Percentiles rank a stretch among this genome's conserved stretches.
phyloP scores from a whole-genome alignment of 2,888 invertebrate species.

The Dromius quadrimaculatus region DNA sequence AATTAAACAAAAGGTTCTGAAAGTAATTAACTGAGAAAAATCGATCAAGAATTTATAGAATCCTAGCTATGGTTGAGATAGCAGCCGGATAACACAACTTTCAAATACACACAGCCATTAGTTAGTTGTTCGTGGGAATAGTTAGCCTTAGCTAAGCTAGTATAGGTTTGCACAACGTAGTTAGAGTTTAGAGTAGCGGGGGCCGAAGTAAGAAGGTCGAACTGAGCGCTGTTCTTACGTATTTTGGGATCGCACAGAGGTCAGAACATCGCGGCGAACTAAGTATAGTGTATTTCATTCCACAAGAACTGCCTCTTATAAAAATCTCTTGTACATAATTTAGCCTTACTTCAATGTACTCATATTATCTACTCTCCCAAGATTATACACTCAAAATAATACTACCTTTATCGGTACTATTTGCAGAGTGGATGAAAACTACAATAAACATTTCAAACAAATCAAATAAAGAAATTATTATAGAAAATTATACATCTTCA shows the following conservation, averaged over 20 bases:
- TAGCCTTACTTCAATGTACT: neutral
- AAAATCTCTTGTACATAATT: constrained; percentile 13
- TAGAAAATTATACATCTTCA: too few relatives aligned
- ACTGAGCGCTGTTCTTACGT: constrained; percentile 20
- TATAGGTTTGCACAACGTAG: neutral
- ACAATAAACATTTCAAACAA: too few relatives aligned
- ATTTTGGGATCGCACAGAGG: constrained; percentile 27
- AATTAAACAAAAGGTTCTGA: too few relatives aligned
- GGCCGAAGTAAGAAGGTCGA: constrained; percentile 32
- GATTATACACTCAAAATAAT: neutral
- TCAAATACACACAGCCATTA: constrained; percentile 27
- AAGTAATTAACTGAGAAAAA: constrained; percentile 22
- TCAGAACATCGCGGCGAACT: constrained; percentile 4
- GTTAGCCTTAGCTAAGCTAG: neutral
- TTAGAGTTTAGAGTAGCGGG: neutral
- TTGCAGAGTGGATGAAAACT: too few relatives aligned
- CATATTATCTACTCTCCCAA: neutral
- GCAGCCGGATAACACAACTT: constrained; percentile 29
- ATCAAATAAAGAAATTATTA: too few relatives aligned
- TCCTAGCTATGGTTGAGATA: constrained; percentile 8
- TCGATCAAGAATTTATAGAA: constrained; percentile 13
- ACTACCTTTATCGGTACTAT: neutral
- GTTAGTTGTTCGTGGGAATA: constrained; percentile 31
- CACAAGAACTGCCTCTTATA: neutral
- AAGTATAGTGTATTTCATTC: constrained; percentile 24